Evolutionary conservation across 1,140 invertebrate genomes (phyloP).

Genomic region (Pseudomyrmex concolor): DNA sequence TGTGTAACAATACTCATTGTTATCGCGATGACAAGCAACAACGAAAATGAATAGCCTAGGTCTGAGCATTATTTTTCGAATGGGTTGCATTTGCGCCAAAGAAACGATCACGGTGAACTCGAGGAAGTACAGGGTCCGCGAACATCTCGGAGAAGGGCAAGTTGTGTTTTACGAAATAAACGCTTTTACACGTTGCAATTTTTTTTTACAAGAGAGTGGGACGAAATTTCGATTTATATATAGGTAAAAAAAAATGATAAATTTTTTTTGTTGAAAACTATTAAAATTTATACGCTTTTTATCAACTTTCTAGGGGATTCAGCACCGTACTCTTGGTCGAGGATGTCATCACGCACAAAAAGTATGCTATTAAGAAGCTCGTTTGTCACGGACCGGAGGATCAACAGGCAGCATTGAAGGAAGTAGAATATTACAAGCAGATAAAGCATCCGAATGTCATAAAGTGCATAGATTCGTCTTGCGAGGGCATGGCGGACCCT

Average conservation of each 20-base stretch:
- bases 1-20: conserved; percentile 11
- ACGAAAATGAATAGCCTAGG: conserved; percentile 89
- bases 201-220: background rate
- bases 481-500: conserved; percentile 88
- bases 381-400: conserved; percentile 92
- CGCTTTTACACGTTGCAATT: background rate
- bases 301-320: conserved; percentile 89
- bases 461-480: conserved; percentile 89
- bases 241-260: background rate
- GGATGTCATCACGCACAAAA: conserved; percentile 89
- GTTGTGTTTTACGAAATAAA: conserved; percentile 60
- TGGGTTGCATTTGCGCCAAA: conserved; percentile 92
- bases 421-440: conserved; percentile 91
- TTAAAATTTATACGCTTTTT: background rate
- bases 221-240: too few relatives aligned
- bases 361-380: conserved; percentile 93
- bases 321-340: conserved; percentile 93
- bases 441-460: conserved; percentile 92
- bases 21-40: conserved; percentile 19
- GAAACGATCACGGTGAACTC: conserved; percentile 91
- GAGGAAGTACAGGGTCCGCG: conserved; percentile 89
- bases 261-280: background rate
- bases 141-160: conserved; percentile 92
- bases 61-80: conserved; percentile 89
- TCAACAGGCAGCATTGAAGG: conserved; percentile 89